Evolutionary conservation across 2,797 vertebrate genomes (phyloP), one percentile per base, ranked within the genome.

Genomic region (Gallirallus australis): DNA sequence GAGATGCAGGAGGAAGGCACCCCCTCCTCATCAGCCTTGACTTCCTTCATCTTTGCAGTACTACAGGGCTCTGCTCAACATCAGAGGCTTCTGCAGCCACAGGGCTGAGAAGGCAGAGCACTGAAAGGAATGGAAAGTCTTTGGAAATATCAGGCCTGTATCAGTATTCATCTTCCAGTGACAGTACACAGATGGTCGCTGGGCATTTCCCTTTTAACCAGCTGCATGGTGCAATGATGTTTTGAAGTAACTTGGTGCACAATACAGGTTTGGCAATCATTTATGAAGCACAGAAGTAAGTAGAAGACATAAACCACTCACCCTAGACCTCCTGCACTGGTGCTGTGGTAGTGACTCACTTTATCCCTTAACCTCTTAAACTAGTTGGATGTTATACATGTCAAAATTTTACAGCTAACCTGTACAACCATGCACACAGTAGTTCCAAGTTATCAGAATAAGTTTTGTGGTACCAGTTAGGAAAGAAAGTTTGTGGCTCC

Each of bases 171-270:
- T 52, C 86, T 84, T 90, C 16, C 66, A 79, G 18, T 45, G 73
- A 59, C 52, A 72, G n/a, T 5, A 78, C 23, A 10, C 0, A 30
- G 39, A 60, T 3, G 5, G 23, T 82, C 52, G 50, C 42, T 28
- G 30, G 11, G 31, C 20, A 17, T 28, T 54, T 65, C 56, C 37
- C 19, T 53, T 84, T 75, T 60, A 83, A 78, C 2, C 37, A 90
- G 12, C 18, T 64, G 30, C 57, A 45, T 0, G 0, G 37, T n/a
- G 12, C 2, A 0, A 61, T 17, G 27, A 65, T 7, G 65, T 45
- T 92, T 23, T 65, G 35, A 84, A 86, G 31, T 35, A 90, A 65
- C 8, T 2, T 68, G 19, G 8, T 19, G 8, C 16, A 18, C 4
- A 3, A 54, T 15, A 80, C 6, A 5, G 33, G 56, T n/a, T 45